Base-by-base conservation (phyloP, 2,113 vertebrate genomes). In the Malurus elegans region DNA sequence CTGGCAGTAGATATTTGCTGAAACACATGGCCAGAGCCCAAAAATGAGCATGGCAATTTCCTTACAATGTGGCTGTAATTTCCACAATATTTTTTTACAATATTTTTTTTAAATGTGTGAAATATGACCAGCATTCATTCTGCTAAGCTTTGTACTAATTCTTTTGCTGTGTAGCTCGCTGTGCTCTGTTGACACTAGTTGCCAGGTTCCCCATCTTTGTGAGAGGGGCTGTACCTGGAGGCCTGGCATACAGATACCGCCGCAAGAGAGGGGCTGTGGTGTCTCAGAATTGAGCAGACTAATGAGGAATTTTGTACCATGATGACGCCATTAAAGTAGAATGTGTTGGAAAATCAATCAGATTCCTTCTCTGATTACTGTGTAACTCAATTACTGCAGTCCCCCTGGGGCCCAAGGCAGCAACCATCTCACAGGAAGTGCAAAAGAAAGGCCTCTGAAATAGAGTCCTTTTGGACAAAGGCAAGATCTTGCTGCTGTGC, bases 261-360 rank as follows among this genome's bases (percentile, higher is more conserved):
- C 19, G 14, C 8, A 60, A 54, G 48, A 72, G 58, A 70, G 58
- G 18, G 42, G 15, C 56, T 51, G 8, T 1, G 0, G 4, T 56
- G 53, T 86, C 47, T 88, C 12, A 2, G 38, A 31, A 8, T 79
- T 10, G 26, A 79, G 70, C 26, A 73, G 86, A 40, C 31, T 73
- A 71, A 53, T 2, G 51, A 85, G 61, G 84, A 81, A 73, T 91
- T 90, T 74, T 71, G 38, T 88, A 67, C 93, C 92, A 51, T 64
- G 67, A 93, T 95, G 92, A 92, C 94, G 95, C 86, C 75, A 74
- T 88, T 88, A 74, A 88, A 94, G 73, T 92, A 88, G 93, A 94
- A 92, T 72, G 82, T 64, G 57, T 88, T 92, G 86, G 82, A 92
- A 95, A 96, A 96, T 96, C 88, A 86, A 74, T 95, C 90, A 54